These are phyloP conservation scores for Oceanodroma leucorhoa DNA, from an alignment of 2,797 vertebrate species.

Conservation along the genomic window DNA sequence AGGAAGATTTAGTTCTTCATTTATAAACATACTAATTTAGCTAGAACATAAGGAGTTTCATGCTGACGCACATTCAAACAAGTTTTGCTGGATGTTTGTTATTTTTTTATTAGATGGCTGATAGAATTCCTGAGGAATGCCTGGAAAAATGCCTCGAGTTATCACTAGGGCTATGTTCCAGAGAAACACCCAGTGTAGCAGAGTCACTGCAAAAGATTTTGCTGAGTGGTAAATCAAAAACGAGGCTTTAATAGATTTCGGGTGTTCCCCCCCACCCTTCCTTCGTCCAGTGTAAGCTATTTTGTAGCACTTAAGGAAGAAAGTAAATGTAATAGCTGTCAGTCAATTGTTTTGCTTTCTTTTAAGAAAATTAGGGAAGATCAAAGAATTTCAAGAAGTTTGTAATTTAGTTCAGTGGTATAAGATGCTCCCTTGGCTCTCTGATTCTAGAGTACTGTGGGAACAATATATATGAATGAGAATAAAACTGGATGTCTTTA, in stretches of 20 bases:
- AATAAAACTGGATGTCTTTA: background rate
- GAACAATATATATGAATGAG: background rate
- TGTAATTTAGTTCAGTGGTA: background rate
- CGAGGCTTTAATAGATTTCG: background rate
- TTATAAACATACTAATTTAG: background rate
- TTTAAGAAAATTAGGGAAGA: slow-evolving; percentile 1
- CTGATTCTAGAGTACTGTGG: background rate
- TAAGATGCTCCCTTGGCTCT: background rate
- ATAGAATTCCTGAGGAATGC: slow-evolving; percentile 23
- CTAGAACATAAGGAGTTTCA: background rate
- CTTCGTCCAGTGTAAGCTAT: background rate
- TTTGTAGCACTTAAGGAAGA: slow-evolving; percentile 6
- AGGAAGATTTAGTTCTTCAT: background rate
- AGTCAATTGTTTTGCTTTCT: background rate
- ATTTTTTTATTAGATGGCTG: background rate
- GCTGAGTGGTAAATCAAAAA: background rate
- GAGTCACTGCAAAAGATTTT: background rate
- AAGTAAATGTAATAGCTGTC: background rate
- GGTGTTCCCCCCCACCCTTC: background rate
- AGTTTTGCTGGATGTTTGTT: background rate
- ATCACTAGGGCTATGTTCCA: background rate
- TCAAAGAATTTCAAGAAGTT: background rate
- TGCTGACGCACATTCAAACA: background rate
- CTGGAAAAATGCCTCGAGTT: background rate
- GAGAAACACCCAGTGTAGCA: background rate